Conservation (phyloP, 92 coral and sea anemone species). For the Desmophyllum pertusum region DNA sequence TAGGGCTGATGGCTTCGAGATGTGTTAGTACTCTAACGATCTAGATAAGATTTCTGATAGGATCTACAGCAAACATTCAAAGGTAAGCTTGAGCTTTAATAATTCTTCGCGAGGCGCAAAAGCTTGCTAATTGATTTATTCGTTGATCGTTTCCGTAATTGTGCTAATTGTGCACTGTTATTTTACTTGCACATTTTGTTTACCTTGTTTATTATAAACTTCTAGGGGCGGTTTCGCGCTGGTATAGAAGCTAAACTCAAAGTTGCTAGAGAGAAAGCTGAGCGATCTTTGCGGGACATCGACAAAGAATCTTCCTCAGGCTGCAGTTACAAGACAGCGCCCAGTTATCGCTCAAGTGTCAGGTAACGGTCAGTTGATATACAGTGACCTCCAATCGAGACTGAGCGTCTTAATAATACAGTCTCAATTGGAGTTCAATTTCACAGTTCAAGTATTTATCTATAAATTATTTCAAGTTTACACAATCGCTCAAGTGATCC, state of each 20-base stretch:
- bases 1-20: slow-evolving; percentile 75
- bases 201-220: background rate
- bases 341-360: background rate
- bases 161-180: slow-evolving; percentile 1
- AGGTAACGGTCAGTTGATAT: background rate
- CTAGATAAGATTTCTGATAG: slow-evolving; percentile 80
- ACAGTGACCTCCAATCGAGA: background rate
- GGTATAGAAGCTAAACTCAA: slow-evolving; percentile 72
- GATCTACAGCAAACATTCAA: slow-evolving; percentile 74
- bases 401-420: background rate
- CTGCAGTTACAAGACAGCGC: slow-evolving; percentile 9
- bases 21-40: slow-evolving; percentile 77
- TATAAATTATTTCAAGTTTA: too few species aligned
- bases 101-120: background rate
- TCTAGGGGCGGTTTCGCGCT: slow-evolving; percentile 70
- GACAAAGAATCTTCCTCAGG: slow-evolving; percentile 12
- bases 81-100: slow-evolving; percentile 1
- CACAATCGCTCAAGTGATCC: too few species aligned
- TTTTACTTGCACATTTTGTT: slow-evolving; percentile 8
- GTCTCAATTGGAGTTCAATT: too few species aligned
- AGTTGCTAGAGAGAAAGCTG: slow-evolving; percentile 64
- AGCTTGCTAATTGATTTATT: background rate
- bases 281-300: slow-evolving; percentile 48
- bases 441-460: too few species aligned
- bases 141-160: background rate